phyloP scores from a whole-genome alignment of 1,140 invertebrate genomes.

The Formica exsecta region DNA sequence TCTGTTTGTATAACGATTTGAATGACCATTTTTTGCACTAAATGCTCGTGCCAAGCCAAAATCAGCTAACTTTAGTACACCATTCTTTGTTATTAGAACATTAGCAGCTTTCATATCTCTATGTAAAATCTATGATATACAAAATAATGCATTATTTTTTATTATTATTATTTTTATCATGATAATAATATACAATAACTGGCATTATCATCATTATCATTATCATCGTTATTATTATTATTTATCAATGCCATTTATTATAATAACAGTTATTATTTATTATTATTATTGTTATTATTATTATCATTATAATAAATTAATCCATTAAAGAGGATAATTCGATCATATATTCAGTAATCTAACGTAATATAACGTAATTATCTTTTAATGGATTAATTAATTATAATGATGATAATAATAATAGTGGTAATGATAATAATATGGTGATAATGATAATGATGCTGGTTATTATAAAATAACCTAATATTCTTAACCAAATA shows the following conservation, averaged over 20 bases:
- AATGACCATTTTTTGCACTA: constrained; percentile 94
- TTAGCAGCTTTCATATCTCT: constrained; percentile 99
- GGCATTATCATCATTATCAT: not conserved
- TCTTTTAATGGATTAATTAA: too few species aligned
- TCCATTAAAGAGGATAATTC: not conserved
- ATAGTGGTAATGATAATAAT: too few species aligned
- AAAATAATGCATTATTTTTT: not conserved
- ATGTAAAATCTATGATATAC: constrained; percentile 91
- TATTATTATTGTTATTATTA: not conserved
- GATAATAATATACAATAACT: not conserved
- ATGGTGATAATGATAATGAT: too few species aligned
- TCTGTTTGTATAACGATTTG: constrained; percentile 98
- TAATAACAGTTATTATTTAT: too few species aligned
- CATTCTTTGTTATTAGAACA: constrained; percentile 98
- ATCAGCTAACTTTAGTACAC: constrained; percentile 97
- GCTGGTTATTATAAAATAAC: not conserved
- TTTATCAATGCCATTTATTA: too few species aligned
- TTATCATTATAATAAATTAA: not conserved
- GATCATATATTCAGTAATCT: not conserved
- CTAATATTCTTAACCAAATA: not conserved
- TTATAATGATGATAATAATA: too few species aligned
- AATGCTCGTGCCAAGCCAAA: constrained; percentile 97
- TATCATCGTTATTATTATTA: not conserved
- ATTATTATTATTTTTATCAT: not conserved
- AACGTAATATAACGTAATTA: too few species aligned